Percentiles rank a stretch among this genome's conserved stretches.
phyloP scores from a whole-genome alignment of 2,888 invertebrate genomes.

The Scaptodrosophila latifasciaeformis region DNA sequence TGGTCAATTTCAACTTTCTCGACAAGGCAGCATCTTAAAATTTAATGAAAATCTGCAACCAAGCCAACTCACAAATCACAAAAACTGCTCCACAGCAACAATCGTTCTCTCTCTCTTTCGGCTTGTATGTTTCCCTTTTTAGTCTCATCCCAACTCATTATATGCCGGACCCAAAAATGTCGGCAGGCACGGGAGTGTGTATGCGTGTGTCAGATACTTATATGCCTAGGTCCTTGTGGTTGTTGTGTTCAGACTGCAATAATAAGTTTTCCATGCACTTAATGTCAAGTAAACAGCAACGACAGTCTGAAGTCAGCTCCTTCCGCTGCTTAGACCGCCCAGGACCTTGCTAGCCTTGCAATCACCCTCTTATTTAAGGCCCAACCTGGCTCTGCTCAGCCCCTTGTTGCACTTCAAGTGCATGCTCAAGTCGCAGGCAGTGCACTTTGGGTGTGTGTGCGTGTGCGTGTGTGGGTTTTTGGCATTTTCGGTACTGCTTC shows the following conservation, averaged over 20 bases:
- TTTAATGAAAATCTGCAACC: constrained; percentile 65
- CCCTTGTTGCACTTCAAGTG: constrained; percentile 32
- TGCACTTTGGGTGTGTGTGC: background rate
- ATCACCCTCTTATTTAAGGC: background rate
- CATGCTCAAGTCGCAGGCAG: constrained; percentile 19
- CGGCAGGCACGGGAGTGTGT: constrained; percentile 27
- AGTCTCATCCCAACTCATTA: constrained; percentile 40
- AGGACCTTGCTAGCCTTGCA: background rate
- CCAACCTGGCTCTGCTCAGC: no score
- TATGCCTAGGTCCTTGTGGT: constrained; percentile 20
- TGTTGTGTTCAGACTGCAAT: constrained; percentile 62
- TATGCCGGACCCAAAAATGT: constrained; percentile 43
- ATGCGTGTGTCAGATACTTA: constrained; percentile 7
- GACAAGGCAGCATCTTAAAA: constrained; percentile 54
- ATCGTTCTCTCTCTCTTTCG: background rate
- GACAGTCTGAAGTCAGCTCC: background rate
- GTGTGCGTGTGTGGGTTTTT: background rate
- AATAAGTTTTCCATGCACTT: constrained; percentile 65
- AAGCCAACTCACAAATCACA: constrained; percentile 21
- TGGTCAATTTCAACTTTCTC: no score
- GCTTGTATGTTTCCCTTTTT: no score
- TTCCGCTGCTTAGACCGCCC: background rate
- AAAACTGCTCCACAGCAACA: constrained; percentile 21
- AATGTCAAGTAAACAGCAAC: constrained; percentile 65
- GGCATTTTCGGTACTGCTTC: background rate